A percentile compares a stretch with the other conserved stretches of the same genome.
Conservation (phyloP, 2,888 invertebrate genomes). For the Aspidiotus rigidus region DNA sequence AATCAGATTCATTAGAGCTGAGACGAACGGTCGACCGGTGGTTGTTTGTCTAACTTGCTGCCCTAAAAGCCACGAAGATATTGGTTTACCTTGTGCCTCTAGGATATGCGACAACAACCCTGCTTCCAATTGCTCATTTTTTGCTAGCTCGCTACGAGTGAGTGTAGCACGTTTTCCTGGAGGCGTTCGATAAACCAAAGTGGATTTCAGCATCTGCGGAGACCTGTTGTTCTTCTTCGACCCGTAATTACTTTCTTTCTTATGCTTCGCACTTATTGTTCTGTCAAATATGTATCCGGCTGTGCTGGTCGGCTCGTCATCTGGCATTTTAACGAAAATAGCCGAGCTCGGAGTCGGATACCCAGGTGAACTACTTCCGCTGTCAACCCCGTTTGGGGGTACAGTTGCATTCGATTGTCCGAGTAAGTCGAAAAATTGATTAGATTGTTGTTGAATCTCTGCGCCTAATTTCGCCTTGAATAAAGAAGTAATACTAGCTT, state of each 20-base stretch:
- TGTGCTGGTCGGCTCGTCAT: slow-evolving; percentile 20
- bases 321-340: slow-evolving; percentile 23
- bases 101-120: slow-evolving; percentile 7
- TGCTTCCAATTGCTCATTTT: slow-evolving; percentile 11
- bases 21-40: slow-evolving; percentile 21
- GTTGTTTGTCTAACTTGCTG: slow-evolving; percentile 9
- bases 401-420: slow-evolving; percentile 5
- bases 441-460: slow-evolving; percentile 10
- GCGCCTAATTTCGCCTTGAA: slow-evolving; percentile 19
- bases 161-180: slow-evolving; percentile 26
- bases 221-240: slow-evolving; percentile 19
- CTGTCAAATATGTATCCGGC: slow-evolving; percentile 24
- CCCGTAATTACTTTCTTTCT: slow-evolving; percentile 14
- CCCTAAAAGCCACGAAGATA: slow-evolving; percentile 13
- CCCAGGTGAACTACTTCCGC: not conserved
- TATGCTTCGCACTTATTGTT: slow-evolving; percentile 22
- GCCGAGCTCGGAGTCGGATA: too few species aligned
- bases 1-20: slow-evolving; percentile 21
- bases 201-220: slow-evolving; percentile 24
- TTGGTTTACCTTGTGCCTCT: not conserved
- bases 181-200: slow-evolving; percentile 27
- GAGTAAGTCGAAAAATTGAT: slow-evolving; percentile 21
- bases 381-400: not conserved
- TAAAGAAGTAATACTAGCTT: slow-evolving; percentile 10
- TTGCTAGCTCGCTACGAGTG: slow-evolving; percentile 5